Conservation (phyloP, 2,888 invertebrate genomes). For the Allolobophora icterica region DNA sequence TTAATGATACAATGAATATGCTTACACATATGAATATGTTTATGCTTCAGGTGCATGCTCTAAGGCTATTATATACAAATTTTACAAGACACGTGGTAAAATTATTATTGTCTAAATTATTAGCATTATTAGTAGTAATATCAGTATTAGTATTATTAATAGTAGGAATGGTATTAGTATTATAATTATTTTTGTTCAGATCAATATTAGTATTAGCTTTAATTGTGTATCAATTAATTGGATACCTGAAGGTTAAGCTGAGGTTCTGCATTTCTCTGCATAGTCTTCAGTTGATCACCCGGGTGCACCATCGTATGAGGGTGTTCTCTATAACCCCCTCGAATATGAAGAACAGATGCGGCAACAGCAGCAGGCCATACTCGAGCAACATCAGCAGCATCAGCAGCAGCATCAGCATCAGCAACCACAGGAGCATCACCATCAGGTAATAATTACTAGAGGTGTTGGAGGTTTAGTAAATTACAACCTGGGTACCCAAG, state of each 20-base stretch:
- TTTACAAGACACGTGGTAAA: too few relatives aligned
- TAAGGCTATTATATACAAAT: too few relatives aligned
- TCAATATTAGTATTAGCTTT: neutral
- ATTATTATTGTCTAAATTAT: too few relatives aligned
- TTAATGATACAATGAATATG: too few relatives aligned
- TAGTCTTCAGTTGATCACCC: slow-evolving; percentile 45
- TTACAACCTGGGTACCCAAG: too few relatives aligned
- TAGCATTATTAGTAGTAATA: too few relatives aligned
- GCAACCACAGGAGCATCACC: slow-evolving; percentile 60
- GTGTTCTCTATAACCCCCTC: slow-evolving; percentile 53
- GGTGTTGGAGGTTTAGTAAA: too few relatives aligned
- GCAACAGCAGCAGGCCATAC: slow-evolving; percentile 46
- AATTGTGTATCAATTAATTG: neutral
- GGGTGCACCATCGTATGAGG: slow-evolving; percentile 53
- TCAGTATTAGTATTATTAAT: neutral
- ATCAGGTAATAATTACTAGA: neutral
- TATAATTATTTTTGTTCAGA: neutral
- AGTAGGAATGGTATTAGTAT: too few relatives aligned
- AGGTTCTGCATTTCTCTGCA: neutral
- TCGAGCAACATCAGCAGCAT: slow-evolving; percentile 54
- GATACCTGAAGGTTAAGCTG: slow-evolving; percentile 24
- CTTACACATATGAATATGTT: too few relatives aligned
- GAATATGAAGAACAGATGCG: slow-evolving; percentile 36
- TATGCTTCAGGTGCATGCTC: too few relatives aligned
- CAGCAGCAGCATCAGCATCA: slow-evolving; percentile 37